Evolutionary conservation across 2,797 vertebrate genomes (phyloP).

Genomic region (Paramormyrops hopkinsi): DNA sequence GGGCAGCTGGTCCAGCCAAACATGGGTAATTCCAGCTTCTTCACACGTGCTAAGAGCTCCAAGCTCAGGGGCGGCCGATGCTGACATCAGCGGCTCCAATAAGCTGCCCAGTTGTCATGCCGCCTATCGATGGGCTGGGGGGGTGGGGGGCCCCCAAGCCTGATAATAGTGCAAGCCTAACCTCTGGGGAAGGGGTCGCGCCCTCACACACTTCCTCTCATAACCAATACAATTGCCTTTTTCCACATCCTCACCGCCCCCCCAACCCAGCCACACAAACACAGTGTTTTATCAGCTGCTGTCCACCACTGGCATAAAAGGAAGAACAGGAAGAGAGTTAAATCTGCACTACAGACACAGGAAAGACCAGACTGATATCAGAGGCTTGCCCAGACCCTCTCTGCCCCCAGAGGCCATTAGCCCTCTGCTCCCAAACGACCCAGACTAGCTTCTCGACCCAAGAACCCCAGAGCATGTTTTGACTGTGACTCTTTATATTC

Average conservation of each 20-base stretch:
- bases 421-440: not conserved
- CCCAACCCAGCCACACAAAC: not conserved
- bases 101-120: not conserved
- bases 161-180: constrained; percentile 10
- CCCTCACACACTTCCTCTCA: constrained; percentile 20
- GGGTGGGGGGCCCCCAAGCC: not conserved
- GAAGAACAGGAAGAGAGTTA: not conserved
- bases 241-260: not conserved
- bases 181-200: constrained; percentile 12
- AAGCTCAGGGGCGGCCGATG: not conserved
- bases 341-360: not conserved
- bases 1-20: not conserved
- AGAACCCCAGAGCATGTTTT: not conserved
- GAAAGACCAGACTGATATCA: not conserved
- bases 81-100: not conserved
- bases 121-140: not conserved
- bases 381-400: not conserved
- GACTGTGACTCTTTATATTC: not conserved
- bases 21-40: not conserved
- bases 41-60: not conserved
- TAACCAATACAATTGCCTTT: constrained; percentile 6
- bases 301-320: not conserved
- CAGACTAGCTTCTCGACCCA: not conserved
- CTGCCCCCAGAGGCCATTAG: not conserved
- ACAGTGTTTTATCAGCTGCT: not conserved